phyloP scores from a whole-genome alignment of 1,140 invertebrate genomes.

The Magallana ariakensis region DNA sequence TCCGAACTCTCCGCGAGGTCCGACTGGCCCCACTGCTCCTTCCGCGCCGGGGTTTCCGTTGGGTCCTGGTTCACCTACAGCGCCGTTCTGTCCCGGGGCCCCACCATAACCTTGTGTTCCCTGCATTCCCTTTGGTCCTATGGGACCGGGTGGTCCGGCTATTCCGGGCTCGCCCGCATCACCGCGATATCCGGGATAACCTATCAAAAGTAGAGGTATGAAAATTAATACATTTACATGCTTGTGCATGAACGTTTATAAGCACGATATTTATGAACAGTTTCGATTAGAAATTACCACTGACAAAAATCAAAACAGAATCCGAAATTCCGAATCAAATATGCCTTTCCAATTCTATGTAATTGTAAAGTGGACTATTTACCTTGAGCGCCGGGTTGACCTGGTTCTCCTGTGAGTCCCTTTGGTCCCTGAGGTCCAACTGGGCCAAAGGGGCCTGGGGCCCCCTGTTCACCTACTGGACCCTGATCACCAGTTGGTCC shows the following conservation, averaged over 20 bases:
- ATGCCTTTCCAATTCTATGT: not conserved
- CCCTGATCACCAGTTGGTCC: conserved; percentile 32
- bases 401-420: not conserved
- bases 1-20: conserved; percentile 26
- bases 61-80: conserved; percentile 4
- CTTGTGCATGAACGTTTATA: no score
- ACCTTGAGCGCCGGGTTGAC: conserved; percentile 18
- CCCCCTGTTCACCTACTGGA: not conserved
- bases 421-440: not conserved
- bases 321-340: no score
- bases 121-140: not conserved
- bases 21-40: not conserved
- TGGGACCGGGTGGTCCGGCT: not conserved
- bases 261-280: not conserved
- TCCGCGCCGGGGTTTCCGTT: not conserved
- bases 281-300: not conserved
- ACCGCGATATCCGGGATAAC: conserved; percentile 13
- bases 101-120: conserved; percentile 3
- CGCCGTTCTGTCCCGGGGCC: not conserved
- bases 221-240: not conserved
- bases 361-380: not conserved
- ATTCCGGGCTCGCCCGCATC: not conserved
- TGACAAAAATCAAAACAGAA: not conserved
- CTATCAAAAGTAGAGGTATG: not conserved
- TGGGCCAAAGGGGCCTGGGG: not conserved